Evolutionary conservation across 1,140 invertebrate species (phyloP).

Genomic region (Brachionus manjavacas): DNA sequence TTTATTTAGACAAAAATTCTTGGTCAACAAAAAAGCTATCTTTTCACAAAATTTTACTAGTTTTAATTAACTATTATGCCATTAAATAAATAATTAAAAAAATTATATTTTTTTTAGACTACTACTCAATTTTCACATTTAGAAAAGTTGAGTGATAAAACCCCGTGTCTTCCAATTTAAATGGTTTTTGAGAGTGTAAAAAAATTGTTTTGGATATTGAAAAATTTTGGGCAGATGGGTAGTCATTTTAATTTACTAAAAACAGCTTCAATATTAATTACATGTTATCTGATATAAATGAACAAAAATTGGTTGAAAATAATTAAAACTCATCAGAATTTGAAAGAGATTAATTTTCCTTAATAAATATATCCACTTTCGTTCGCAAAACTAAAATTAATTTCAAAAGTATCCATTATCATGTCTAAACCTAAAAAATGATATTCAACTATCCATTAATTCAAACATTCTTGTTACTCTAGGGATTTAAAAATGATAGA

Average conservation of each 20-base stretch:
- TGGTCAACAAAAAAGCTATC: too few species aligned
- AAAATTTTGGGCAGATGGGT: not conserved
- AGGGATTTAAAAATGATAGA: not conserved
- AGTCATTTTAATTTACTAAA: not conserved
- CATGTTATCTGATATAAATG: conserved; percentile 16
- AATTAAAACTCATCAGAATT: not conserved
- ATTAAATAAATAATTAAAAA: too few species aligned
- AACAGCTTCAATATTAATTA: not conserved
- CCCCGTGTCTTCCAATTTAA: not conserved
- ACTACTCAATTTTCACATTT: too few species aligned
- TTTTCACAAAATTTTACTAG: too few species aligned
- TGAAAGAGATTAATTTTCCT: not conserved
- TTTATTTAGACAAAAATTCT: too few species aligned
- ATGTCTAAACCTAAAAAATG: not conserved
- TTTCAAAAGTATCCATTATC: not conserved
- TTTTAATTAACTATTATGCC: too few species aligned
- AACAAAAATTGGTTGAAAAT: not conserved
- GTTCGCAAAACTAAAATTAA: not conserved
- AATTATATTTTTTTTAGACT: too few species aligned
- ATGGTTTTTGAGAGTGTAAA: not conserved
- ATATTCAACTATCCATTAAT: conserved; percentile 1
- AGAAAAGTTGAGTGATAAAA: not conserved
- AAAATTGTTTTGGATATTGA: not conserved
- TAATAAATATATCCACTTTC: not conserved
- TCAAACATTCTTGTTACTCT: not conserved